Base-by-base conservation (phyloP, 2,113 vertebrate species). In the Sciurus niger region DNA sequence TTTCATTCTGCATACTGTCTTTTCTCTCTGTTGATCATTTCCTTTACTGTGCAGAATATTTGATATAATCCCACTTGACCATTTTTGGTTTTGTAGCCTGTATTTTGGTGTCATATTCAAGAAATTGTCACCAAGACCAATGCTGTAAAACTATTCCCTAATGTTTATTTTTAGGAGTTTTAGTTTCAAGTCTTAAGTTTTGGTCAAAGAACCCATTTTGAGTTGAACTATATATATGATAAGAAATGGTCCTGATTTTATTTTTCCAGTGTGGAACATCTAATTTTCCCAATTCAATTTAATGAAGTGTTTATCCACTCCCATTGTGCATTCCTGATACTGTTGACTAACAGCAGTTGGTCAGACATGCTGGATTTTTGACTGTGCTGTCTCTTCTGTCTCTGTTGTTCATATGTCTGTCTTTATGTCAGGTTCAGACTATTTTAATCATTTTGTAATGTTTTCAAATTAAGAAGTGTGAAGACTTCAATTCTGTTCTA, bases 1-100 rank as follows among this genome's bases (percentile, higher is more conserved):
- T 72, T 46, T 34, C 5, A 30, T 2, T 53, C 0, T 12, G 0
- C 14, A 16, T 28, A 10, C 6, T 43, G 4, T 14, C 10, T 51
- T 48, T 53, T 79, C 3, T 14, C 6, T 60, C 18, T 40, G 18
- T 70, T 46, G 17, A 37, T 63, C 32, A 9, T 16, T 70, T 30
- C 6, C 13, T 60, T 40, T 68, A 25, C 20, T 65, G 10, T n/a
- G 3, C 12, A 84, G 16, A 67, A n/a, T 14, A 2, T 58, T 6
- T 68, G 16, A 40, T 34, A 1, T 63, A 63, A 4, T 32, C 7
- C 37, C 22, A 24, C 46, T 30, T 55, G 14, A 18, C n/a, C 53
- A 14, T 40, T 79, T 73, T 91, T 16, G 0, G 3, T 73, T 73
- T 86, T 63, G 7, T 18, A 51, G 12, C 43, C 28, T 65, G 3